Base-by-base conservation (phyloP, 1,140 invertebrate genomes). In the Ceratoteleas bidentatus region DNA sequence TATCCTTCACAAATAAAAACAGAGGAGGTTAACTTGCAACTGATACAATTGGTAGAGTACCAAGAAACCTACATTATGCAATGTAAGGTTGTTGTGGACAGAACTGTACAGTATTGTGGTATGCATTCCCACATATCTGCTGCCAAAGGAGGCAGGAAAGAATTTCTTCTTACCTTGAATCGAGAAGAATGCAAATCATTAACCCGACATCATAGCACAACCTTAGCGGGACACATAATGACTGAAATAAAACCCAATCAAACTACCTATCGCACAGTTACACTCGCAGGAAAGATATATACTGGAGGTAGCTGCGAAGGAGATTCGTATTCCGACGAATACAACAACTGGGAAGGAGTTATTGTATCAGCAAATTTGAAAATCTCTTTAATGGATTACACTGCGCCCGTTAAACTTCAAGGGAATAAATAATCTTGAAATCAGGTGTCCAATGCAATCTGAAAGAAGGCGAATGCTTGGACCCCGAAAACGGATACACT, bases 51-150 rank as follows among this genome's bases (percentile, higher is more conserved):
- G 4, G 7, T n/a, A 6, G 7, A 47, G 11, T 47, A 47, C n/a
- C 3, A n/a, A 4, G 7, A 6, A 4, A 47, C 43, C 4, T n/a
- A 47, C 11, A n/a, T 47, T 9, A 47, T 47, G 7, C 43, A 47
- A 6, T 47, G 43, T n/a, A 47, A 47, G 43, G n/a, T 47, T 9
- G n/a, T 47, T 9, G n/a, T 47, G 4, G 43, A 47, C n/a, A n/a
- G 49, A 10, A 16, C 10, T 5, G 14, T 16, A 16, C 15, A 15
- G n/a, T n/a, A 50, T n/a, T n/a, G n/a, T n/a, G n/a, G n/a, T n/a
- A n/a, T n/a, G n/a, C n/a, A n/a, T n/a, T n/a, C n/a, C n/a, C 49
- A 50, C 14, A 16, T 50, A 5, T 50, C 49, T 50, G 49, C 49
- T 6, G 49, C 16, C 3, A 6, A 3, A 50, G 49, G 49, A 50